Percentiles rank a stretch among this genome's conserved stretches.
Conservation (phyloP, 2,113 vertebrate species). For the Origma solitaria region DNA sequence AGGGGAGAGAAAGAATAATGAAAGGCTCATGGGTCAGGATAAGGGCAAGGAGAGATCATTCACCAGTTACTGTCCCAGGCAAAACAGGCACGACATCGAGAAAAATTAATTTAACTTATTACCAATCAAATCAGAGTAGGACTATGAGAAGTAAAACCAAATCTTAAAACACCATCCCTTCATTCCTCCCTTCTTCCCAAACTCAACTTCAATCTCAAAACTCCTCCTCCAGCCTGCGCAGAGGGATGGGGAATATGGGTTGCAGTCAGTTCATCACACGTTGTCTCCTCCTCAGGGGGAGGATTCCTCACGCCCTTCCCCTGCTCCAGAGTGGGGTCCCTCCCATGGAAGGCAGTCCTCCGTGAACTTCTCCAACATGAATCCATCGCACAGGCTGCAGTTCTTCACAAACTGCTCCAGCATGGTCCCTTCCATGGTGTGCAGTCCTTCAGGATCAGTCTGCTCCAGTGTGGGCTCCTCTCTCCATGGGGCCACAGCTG, state of each 20-base stretch:
- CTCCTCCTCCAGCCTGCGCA: background rate
- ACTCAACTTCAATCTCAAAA: background rate
- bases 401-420: background rate
- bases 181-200: background rate
- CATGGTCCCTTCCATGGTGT: background rate
- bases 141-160: background rate
- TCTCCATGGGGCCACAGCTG: background rate
- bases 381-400: background rate
- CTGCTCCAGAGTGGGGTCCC: background rate
- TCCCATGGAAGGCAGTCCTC: background rate
- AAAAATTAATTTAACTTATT: background rate
- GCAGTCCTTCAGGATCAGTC: background rate
- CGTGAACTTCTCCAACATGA: background rate
- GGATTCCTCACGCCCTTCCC: background rate
- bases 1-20: background rate
- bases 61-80: background rate
- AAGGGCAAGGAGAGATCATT: background rate
- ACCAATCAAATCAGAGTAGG: background rate
- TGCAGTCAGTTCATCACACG: background rate
- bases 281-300: background rate
- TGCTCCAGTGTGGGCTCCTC: background rate
- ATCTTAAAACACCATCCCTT: background rate
- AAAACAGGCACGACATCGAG: background rate
- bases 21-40: rapidly evolving
- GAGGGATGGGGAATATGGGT: background rate